Conservation (phyloP, 2,113 vertebrate genomes). For the Oreochromis niloticus region DNA sequence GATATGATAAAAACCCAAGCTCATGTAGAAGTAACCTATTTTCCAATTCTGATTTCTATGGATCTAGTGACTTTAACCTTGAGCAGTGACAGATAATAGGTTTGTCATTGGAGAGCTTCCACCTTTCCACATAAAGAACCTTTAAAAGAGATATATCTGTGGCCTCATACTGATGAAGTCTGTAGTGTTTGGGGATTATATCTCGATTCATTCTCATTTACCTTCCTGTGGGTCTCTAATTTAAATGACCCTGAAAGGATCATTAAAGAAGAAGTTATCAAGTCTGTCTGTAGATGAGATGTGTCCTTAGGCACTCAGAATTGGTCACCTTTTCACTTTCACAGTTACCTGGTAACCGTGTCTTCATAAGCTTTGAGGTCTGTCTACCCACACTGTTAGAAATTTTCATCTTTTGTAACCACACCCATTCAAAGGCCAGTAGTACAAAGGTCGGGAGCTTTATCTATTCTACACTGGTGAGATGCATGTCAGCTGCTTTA, state of each 20-base stretch:
- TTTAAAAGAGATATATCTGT: conserved; percentile 72
- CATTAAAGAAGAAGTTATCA: conserved; percentile 70
- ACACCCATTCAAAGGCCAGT: neutral
- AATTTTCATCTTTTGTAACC: neutral
- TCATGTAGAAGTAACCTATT: conserved; percentile 59
- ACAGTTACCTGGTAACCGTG: neutral
- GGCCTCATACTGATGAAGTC: conserved; percentile 58
- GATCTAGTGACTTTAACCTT: conserved; percentile 70
- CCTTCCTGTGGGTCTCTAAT: conserved; percentile 54
- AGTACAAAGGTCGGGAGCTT: neutral
- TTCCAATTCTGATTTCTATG: conserved; percentile 68
- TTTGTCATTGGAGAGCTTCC: conserved; percentile 70
- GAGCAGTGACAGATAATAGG: conserved; percentile 70
- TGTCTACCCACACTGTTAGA: neutral
- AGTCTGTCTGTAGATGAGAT: conserved; percentile 33
- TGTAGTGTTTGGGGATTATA: conserved; percentile 63
- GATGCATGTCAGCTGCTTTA: neutral
- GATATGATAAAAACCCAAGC: conserved; percentile 69
- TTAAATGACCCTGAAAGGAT: conserved; percentile 65
- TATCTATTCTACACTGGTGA: neutral
- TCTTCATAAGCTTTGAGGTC: neutral
- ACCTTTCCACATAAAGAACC: conserved; percentile 60
- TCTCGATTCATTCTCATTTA: conserved; percentile 75
- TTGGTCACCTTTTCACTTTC: conserved; percentile 24
- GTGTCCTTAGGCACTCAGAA: conserved; percentile 18